Conservation (phyloP, 2,888 invertebrate species). For the Bruchidius siliquastri region DNA sequence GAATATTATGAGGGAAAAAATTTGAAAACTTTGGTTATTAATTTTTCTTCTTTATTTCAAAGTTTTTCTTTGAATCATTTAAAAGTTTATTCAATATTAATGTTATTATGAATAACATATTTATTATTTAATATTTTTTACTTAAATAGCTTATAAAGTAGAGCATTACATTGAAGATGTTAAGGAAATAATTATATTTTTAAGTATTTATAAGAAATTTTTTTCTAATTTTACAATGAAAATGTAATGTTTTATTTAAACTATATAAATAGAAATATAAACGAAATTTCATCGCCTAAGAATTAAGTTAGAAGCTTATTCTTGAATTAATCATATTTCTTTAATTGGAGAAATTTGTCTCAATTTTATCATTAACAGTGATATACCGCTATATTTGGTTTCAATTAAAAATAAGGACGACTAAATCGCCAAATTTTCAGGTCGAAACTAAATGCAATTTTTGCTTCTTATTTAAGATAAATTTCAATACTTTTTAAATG, state of each 20-base stretch:
- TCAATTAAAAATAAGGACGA: slow-evolving; percentile 50
- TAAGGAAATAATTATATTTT: slow-evolving; percentile 37
- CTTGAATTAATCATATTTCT: slow-evolving; percentile 49
- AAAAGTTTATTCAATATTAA: slow-evolving; percentile 45
- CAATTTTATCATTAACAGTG: slow-evolving; percentile 14
- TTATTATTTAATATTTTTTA: slow-evolving; percentile 14
- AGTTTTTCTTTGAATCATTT: slow-evolving; percentile 50
- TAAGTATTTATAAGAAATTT: slow-evolving; percentile 37
- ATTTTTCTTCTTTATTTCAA: slow-evolving; percentile 44
- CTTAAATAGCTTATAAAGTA: slow-evolving; percentile 46
- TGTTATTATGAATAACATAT: slow-evolving; percentile 13
- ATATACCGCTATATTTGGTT: slow-evolving; percentile 33
- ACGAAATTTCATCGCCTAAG: slow-evolving; percentile 46
- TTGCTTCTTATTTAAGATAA: slow-evolving; percentile 48
- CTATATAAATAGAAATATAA: slow-evolving; percentile 58
- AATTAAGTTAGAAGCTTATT: slow-evolving; percentile 63
- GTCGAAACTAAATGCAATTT: slow-evolving; percentile 53
- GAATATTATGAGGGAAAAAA: slow-evolving; percentile 31
- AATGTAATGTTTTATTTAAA: slow-evolving; percentile 63
- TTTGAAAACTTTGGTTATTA: slow-evolving; percentile 28
- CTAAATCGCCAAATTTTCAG: slow-evolving; percentile 42
- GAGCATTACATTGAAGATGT: slow-evolving; percentile 50
- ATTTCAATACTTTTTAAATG: slow-evolving; percentile 47
- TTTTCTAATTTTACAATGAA: slow-evolving; percentile 59
- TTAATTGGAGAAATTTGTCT: slow-evolving; percentile 45